These are phyloP conservation scores for Camponotus fellah DNA, from an alignment of 2,888 invertebrate genomes.

Conservation along the genomic window DNA sequence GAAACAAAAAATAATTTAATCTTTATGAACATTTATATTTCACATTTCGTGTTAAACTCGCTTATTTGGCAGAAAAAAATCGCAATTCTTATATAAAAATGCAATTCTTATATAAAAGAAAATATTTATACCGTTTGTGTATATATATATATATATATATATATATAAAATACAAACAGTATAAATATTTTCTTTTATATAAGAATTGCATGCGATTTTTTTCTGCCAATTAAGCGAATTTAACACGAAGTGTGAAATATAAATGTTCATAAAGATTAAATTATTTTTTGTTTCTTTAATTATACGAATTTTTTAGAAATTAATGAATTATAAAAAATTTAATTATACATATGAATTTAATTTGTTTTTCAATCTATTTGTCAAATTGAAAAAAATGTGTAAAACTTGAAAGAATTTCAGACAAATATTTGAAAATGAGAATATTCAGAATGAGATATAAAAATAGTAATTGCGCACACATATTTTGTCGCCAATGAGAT, in stretches of 20 bases:
- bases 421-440: background rate
- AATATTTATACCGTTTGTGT: too few species aligned
- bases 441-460: constrained; percentile 43
- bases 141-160: background rate
- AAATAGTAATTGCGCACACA: constrained; percentile 49
- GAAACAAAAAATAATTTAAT: too few species aligned
- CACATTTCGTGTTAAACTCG: too few species aligned
- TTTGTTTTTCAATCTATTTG: background rate
- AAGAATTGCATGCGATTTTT: background rate
- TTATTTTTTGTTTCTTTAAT: background rate
- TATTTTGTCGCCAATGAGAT: background rate
- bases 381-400: background rate
- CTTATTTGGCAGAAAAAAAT: too few species aligned
- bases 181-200: background rate
- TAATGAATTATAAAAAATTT: too few species aligned
- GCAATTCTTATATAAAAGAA: too few species aligned
- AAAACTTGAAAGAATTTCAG: background rate
- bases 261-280: background rate
- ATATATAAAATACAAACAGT: background rate
- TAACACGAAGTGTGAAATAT: background rate
- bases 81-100: too few species aligned
- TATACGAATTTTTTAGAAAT: too few species aligned
- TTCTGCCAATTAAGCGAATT: background rate
- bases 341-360: background rate
- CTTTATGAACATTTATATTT: too few species aligned